Base-by-base conservation (phyloP, 2,888 invertebrate genomes). In the Clivina fossor region DNA sequence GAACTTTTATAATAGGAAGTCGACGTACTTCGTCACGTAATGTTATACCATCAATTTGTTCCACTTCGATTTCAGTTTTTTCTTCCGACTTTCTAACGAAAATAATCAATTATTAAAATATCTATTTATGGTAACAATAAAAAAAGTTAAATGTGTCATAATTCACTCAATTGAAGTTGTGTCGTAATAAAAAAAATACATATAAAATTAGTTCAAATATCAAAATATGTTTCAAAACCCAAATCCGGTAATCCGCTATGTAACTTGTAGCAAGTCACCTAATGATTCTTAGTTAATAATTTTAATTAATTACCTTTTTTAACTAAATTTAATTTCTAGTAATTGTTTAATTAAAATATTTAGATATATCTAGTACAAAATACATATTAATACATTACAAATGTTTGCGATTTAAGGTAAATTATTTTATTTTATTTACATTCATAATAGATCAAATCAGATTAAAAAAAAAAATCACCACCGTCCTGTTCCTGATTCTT, bases 1-100 rank as follows among this genome's bases (percentile, higher is more conserved):
- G 75, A 11, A 83, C 71, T 69, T 84, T 87, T 3, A 91, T 76
- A 3, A 79, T 77, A 1, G 84, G 77, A 11, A 91, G 70, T 24
- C 89, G 76, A 62, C 79, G 80, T 0, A 93, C 85, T 74, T 88
- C 86, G 68, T 93, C 92, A 1, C 80, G 78, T 2, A 92, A 72
- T 13, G 82, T 82, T 3, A 85, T 67, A 54, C 67, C 63, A 2
- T 62, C 48, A 57, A 75, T 72, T 2, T 75, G 65, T 24, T 74
- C 74, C 4, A 66, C 60, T 0, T 69, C 58, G 13, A 73, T 74
- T 0, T 69, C 57, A 4, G 64, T 64, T 60, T 62, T 47, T 7
- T 18, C 58, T 37, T 68, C 66, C 19, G 55, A 58, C 49, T 68
- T 68, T 58, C 61, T 63, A 28, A n/a, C n/a, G n/a, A n/a, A n/a